Evolutionary conservation across 1,140 invertebrate species (phyloP), one percentile per base, ranked within the genome.

Genomic region (Ylistrum balloti): DNA sequence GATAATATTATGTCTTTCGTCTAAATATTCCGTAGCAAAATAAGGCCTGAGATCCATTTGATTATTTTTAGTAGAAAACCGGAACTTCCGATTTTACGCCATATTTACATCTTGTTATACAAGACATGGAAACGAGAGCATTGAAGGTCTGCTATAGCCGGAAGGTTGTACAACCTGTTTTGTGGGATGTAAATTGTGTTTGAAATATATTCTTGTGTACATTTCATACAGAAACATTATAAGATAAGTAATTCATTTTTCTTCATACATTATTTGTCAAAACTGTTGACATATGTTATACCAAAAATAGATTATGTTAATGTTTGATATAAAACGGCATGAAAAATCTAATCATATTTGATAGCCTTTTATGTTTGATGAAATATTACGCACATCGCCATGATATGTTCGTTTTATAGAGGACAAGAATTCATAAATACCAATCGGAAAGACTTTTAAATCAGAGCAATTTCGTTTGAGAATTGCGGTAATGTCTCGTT

Each of bases 71-170:
- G n/a, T 28, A 74, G 56, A 1, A 74, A 28, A 74, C 56, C 56
- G 56, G 56, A 74, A 74, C 56, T 74, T 28, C 56, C 56, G 56
- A 74, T 74, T 74, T 74, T 28, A 74, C 56, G 56, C 56, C n/a
- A 74, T 74, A 28, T n/a, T 74, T 74, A 11, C 5, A 28, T 38
- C 5, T 38, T 38, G 35, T 38, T 5, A 38, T 28, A 28, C 28
- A 17, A 28, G n/a, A 28, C 56, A 28, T 7, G 13, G 35, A 13
- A 13, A 38, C 35, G 35, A 38, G 41, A 0, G 41, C 41, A 45
- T 38, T 38, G 13, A 5, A 38, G 5, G 5, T 5, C 35, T 38
- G 35, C 5, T 56, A 56, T 20, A 56, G 17, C 45, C 5, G 1
- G 22, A n/a, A n/a, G 22, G 28, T 28, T 1, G 56, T 2, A 28